These are phyloP conservation scores for Leuciscus idus DNA, from an alignment of 2,113 vertebrate species.

Conservation along the genomic window DNA sequence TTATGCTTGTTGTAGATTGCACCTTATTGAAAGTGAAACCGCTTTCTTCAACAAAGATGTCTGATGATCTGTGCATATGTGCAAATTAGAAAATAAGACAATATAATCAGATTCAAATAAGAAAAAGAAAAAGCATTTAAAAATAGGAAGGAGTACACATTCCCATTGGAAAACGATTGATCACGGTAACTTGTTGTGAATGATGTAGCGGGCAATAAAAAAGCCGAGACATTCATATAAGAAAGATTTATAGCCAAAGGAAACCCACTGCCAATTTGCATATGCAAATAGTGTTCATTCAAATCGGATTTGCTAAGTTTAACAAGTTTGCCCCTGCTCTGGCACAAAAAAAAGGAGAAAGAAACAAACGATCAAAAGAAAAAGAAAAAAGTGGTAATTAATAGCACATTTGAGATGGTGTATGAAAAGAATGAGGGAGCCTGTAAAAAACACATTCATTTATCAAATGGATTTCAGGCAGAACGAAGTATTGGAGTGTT, in stretches of 20 bases:
- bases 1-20: background rate
- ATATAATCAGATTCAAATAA: background rate
- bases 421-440: slow-evolving; percentile 24
- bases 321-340: slow-evolving; percentile 41
- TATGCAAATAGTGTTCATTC: slow-evolving; percentile 48
- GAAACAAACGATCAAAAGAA: slow-evolving; percentile 42
- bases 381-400: slow-evolving; percentile 51
- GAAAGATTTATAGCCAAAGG: slow-evolving; percentile 47
- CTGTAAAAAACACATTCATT: slow-evolving; percentile 45
- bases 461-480: slow-evolving; percentile 46
- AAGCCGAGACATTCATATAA: slow-evolving; percentile 45
- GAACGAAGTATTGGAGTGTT: slow-evolving; percentile 14
- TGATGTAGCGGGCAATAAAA: slow-evolving; percentile 24
- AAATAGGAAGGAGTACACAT: background rate
- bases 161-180: slow-evolving; percentile 31
- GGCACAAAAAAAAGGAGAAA: slow-evolving; percentile 27
- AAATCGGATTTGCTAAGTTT: slow-evolving; percentile 46
- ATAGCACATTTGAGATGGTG: slow-evolving; percentile 31
- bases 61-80: background rate
- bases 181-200: slow-evolving; percentile 30
- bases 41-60: background rate
- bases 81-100: slow-evolving; percentile 1
- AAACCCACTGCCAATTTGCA: slow-evolving; percentile 45
- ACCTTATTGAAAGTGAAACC: background rate
- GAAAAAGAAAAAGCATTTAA: slow-evolving; percentile 4